Percentiles rank a stretch among this genome's conserved stretches.
phyloP scores from a whole-genome alignment of 2,113 vertebrate genomes.

The Struthidea cinerea region DNA sequence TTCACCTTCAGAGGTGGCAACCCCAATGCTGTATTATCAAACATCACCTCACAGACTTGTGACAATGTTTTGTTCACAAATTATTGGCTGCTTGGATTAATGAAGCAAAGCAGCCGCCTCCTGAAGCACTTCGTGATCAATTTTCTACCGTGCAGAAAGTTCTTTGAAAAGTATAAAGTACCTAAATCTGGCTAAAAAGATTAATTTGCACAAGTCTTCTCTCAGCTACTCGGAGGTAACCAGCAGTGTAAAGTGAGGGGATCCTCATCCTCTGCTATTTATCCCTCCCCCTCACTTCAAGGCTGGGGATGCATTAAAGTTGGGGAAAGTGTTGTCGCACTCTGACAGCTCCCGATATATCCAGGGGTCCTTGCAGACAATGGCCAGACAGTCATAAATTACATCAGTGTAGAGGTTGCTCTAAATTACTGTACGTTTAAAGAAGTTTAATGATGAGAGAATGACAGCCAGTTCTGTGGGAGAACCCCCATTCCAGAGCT shows the following conservation, averaged over 20 bases:
- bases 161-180: not conserved
- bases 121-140: not conserved
- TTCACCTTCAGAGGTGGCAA: not conserved
- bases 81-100: not conserved
- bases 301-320: not conserved
- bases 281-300: not conserved
- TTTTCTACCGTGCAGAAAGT: not conserved
- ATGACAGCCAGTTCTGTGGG: conserved; percentile 6
- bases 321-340: not conserved
- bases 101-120: not conserved
- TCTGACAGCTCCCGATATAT: not conserved
- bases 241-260: not conserved
- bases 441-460: conserved; percentile 25
- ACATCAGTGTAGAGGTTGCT: not conserved
- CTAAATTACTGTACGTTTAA: conserved; percentile 14
- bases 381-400: not conserved
- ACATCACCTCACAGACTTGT: not conserved
- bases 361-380: not conserved
- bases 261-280: not conserved
- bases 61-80: not conserved
- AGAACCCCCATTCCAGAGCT: not conserved
- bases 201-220: not conserved
- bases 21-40: not conserved
- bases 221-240: not conserved
- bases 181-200: not conserved